Evolutionary conservation across 2,797 vertebrate species (phyloP).

Genomic region (Platalea minor): DNA sequence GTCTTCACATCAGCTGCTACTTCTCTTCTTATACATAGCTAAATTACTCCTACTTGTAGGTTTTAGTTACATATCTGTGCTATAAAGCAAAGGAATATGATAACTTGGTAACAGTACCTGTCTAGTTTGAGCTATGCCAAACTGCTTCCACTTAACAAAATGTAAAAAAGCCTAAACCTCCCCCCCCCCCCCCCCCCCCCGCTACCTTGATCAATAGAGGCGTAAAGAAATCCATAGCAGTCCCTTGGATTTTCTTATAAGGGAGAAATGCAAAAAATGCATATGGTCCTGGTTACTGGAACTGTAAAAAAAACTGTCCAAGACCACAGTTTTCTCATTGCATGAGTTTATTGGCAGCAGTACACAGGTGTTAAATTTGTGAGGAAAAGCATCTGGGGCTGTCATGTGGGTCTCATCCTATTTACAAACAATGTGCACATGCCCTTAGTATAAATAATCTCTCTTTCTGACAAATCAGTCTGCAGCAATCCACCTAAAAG

Average conservation of each 20-base stretch:
- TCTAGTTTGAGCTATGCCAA: not conserved
- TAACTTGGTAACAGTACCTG: not conserved
- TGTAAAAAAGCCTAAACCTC: too few species aligned
- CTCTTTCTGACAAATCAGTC: not conserved
- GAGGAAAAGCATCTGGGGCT: not conserved
- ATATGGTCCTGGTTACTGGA: not conserved
- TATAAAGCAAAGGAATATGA: not conserved
- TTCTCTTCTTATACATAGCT: not conserved
- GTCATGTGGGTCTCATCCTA: not conserved
- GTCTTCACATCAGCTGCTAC: not conserved
- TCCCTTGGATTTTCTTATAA: not conserved
- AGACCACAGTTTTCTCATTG: not conserved
- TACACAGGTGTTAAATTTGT: not conserved
- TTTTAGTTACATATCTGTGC: not conserved
- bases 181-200: fast-evolving
- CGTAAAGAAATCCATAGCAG: not conserved
- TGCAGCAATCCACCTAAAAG: not conserved
- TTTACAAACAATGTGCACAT: not conserved
- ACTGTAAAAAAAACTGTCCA: not conserved
- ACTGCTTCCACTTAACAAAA: not conserved
- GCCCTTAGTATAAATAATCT: not conserved
- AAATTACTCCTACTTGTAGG: not conserved
- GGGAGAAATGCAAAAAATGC: not conserved
- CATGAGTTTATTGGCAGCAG: not conserved
- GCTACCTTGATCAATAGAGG: not conserved